Evolutionary conservation across 1,140 invertebrate species (phyloP).

Genomic region (Cylas formicarius): DNA sequence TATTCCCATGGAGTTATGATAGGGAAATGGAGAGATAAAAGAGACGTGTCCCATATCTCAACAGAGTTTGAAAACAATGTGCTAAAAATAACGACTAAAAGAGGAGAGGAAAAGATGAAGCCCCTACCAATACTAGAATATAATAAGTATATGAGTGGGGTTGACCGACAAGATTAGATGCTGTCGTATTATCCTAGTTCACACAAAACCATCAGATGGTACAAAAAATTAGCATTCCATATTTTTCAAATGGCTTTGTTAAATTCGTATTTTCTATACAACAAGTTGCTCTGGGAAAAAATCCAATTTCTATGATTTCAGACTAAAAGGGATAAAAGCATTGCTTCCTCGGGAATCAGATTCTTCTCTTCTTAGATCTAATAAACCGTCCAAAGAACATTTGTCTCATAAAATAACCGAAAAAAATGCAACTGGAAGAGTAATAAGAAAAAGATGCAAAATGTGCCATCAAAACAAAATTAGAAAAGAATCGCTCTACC

Average conservation of each 20-base stretch:
- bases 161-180: conserved; percentile 19
- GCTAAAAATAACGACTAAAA: conserved; percentile 16
- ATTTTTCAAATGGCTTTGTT: conserved; percentile 4
- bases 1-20: conserved; percentile 31
- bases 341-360: no score
- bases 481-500: background rate
- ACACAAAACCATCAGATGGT: conserved; percentile 17
- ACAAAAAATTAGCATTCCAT: conserved; percentile 18
- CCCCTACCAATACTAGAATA: conserved; percentile 23
- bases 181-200: conserved; percentile 15
- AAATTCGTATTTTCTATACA: conserved; percentile 1
- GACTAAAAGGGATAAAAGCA: no score
- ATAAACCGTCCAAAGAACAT: no score
- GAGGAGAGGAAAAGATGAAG: conserved; percentile 4
- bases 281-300: no score
- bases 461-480: background rate
- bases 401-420: no score
- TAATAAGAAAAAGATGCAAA: no score
- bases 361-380: no score
- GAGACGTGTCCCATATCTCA: conserved; percentile 30
- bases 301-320: no score
- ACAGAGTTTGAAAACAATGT: conserved; percentile 21
- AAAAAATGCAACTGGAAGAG: no score
- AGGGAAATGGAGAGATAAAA: conserved; percentile 40
- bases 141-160: conserved; percentile 15